Percentiles rank a stretch among this genome's conserved stretches.
These are phyloP conservation scores for Oreochromis spilurus DNA, from an alignment of 2,113 vertebrate species.

Conservation along the genomic window DNA sequence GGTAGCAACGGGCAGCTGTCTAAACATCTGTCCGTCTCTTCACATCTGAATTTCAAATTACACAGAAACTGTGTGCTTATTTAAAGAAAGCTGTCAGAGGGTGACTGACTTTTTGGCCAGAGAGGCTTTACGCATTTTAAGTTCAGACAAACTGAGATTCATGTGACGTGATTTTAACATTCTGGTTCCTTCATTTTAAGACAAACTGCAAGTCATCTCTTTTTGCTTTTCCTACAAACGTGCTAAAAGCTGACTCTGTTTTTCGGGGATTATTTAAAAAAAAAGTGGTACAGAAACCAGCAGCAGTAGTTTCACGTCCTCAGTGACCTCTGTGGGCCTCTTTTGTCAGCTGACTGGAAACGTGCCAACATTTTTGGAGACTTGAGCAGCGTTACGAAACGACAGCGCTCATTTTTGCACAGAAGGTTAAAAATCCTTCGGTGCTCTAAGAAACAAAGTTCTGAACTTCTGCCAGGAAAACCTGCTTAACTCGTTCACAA, in stretches of 20 bases:
- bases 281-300: constrained; percentile 16
- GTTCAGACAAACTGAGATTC: not conserved
- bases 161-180: not conserved
- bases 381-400: constrained; percentile 2
- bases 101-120: not conserved
- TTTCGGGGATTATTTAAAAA: not conserved
- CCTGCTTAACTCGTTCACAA: not conserved
- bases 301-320: constrained; percentile 5
- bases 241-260: not conserved
- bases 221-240: not conserved
- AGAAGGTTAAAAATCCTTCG: not conserved
- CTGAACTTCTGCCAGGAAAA: not conserved
- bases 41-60: not conserved
- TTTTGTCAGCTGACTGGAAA: not conserved
- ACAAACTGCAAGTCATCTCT: not conserved
- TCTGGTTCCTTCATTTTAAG: not conserved
- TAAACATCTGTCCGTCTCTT: constrained; percentile 19
- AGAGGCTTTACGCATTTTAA: not conserved
- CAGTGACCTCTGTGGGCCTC: constrained; percentile 3
- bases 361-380: constrained; percentile 1
- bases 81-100: not conserved
- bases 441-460: not conserved
- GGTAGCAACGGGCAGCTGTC: constrained; percentile 33
- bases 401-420: not conserved
- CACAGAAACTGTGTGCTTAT: not conserved